phyloP scores from a whole-genome alignment of 2,888 invertebrate species.

The Physocephala rufipes region DNA sequence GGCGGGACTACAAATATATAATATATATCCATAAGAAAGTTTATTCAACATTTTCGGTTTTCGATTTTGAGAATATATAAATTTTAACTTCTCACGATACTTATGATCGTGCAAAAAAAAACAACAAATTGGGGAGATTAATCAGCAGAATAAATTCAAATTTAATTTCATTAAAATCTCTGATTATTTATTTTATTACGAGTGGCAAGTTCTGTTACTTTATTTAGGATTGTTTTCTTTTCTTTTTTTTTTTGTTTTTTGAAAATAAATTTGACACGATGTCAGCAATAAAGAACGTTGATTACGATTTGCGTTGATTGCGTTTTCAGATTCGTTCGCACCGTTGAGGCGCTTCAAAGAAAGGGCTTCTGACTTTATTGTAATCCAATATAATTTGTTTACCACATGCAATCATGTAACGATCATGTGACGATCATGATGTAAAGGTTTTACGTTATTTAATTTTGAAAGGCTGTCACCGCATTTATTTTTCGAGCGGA shows the following conservation, averaged over 20 bases:
- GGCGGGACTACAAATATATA: constrained; percentile 7
- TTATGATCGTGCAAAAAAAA: neutral
- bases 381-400: too few relatives aligned
- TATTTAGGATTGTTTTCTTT: neutral
- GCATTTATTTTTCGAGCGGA: too few relatives aligned
- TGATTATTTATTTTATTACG: too few relatives aligned
- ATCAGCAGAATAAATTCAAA: neutral
- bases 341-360: too few relatives aligned
- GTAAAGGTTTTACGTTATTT: too few relatives aligned
- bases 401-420: too few relatives aligned
- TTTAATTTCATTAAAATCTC: too few relatives aligned
- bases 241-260: neutral
- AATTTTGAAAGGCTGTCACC: too few relatives aligned
- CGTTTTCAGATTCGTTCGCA: neutral
- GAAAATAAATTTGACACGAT: neutral
- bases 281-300: constrained; percentile 2
- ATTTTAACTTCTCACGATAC: constrained; percentile 23
- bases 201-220: neutral
- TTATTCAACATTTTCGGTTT: neutral
- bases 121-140: neutral
- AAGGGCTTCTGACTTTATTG: too few relatives aligned
- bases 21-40: neutral
- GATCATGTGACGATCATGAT: too few relatives aligned
- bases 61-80: neutral
- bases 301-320: neutral